A percentile compares a stretch with the other conserved stretches of the same genome.
Evolutionary conservation across 2,797 vertebrate species (phyloP).

Genomic region (Etheostoma nigrum): DNA sequence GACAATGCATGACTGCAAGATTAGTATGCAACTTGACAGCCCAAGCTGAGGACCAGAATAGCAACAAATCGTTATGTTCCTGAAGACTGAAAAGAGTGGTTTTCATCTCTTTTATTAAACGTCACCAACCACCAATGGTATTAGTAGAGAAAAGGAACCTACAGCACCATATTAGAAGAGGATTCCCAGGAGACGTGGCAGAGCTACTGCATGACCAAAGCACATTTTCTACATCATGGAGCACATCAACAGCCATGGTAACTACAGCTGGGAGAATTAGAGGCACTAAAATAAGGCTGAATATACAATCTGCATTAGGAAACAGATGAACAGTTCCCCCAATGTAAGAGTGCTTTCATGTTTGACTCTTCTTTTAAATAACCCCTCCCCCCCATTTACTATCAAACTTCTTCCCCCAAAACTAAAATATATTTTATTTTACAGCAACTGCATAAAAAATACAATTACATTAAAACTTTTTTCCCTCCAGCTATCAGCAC

Average conservation of each 20-base stretch:
- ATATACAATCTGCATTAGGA: not conserved
- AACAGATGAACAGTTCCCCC: conserved; percentile 2
- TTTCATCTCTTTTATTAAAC: conserved; percentile 55
- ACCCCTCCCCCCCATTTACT: not conserved
- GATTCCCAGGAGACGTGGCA: conserved; percentile 25
- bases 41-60: conserved; percentile 49
- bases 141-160: conserved; percentile 24
- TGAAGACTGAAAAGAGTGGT: conserved; percentile 37
- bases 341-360: not conserved
- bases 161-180: conserved; percentile 17
- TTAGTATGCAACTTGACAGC: conserved; percentile 49
- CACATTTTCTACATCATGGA: conserved; percentile 54
- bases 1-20: conserved; percentile 46
- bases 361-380: conserved; percentile 2
- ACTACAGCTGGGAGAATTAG: conserved; percentile 3
- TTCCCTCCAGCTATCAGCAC: not conserved
- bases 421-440: not conserved
- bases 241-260: conserved; percentile 33
- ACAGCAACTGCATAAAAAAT: not conserved
- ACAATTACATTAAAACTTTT: not conserved
- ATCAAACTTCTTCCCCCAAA: not conserved
- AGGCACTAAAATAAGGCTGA: conserved; percentile 18
- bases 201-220: conserved; percentile 37
- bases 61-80: conserved; percentile 49
- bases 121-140: conserved; percentile 33